Evolutionary conservation across 1,140 invertebrate genomes (phyloP).

Genomic region (Apocrypta bakeri): DNA sequence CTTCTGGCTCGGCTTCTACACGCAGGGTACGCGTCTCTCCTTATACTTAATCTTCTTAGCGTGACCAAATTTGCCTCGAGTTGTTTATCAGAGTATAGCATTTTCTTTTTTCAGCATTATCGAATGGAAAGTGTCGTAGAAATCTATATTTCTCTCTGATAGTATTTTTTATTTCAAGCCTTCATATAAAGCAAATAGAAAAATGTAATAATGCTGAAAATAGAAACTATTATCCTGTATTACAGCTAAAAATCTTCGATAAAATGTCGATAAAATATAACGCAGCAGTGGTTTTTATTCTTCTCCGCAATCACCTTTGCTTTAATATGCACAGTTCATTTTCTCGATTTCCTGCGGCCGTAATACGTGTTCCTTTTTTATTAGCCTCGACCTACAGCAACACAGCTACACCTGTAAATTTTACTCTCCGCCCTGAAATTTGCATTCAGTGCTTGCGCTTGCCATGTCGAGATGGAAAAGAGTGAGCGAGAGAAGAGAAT

Average conservation of each 20-base stretch:
- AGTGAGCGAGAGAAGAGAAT: conserved; percentile 12
- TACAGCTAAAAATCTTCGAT: too few relatives aligned
- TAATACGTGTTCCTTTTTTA: conserved; percentile 50
- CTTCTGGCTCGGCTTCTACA: background rate
- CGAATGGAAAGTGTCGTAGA: background rate
- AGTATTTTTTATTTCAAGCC: too few relatives aligned
- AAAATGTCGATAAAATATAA: too few relatives aligned
- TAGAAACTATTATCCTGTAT: too few relatives aligned
- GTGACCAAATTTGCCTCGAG: background rate
- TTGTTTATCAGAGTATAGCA: background rate
- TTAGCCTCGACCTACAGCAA: conserved; percentile 13
- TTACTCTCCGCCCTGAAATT: conserved; percentile 28
- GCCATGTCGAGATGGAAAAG: background rate
- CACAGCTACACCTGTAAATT: conserved; percentile 36
- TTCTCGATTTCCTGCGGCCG: conserved; percentile 42
- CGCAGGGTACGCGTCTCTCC: background rate
- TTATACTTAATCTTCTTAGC: conserved; percentile 32
- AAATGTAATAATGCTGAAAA: too few relatives aligned
- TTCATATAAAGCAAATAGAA: too few relatives aligned
- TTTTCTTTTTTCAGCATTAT: background rate
- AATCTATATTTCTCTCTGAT: background rate
- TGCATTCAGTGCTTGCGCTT: conserved; percentile 38
- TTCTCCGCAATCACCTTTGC: conserved; percentile 22
- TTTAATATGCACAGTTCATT: conserved; percentile 49
- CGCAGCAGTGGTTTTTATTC: too few relatives aligned